A percentile compares a stretch with the other conserved stretches of the same genome.
Evolutionary conservation across 2,113 vertebrate genomes (phyloP).

Genomic region (Phodopus roborovskii): DNA sequence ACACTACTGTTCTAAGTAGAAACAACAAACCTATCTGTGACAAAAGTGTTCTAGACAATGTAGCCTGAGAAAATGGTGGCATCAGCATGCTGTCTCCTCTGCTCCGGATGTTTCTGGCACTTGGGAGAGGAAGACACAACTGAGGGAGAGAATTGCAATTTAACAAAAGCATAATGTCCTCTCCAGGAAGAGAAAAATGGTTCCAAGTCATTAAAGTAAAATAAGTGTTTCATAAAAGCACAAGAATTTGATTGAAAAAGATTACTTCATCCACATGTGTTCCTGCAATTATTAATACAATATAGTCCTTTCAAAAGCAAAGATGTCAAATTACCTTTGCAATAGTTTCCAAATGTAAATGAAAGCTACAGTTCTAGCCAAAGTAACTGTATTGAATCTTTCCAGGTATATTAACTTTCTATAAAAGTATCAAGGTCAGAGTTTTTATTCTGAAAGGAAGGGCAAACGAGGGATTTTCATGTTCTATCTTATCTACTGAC

Average conservation of each 20-base stretch:
- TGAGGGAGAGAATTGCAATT: slow-evolving; percentile 7
- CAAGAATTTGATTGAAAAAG: slow-evolving; percentile 69
- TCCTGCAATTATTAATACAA: slow-evolving; percentile 70
- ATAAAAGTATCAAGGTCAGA: slow-evolving; percentile 51
- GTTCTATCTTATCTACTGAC: slow-evolving; percentile 69
- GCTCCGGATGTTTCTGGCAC: slow-evolving; percentile 41
- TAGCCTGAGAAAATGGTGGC: slow-evolving; percentile 42
- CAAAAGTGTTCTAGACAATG: slow-evolving; percentile 13
- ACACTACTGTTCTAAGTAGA: slow-evolving; percentile 39
- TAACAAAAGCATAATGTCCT: slow-evolving; percentile 68
- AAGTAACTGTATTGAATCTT: slow-evolving; percentile 64
- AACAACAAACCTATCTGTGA: background rate
- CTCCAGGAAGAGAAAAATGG: slow-evolving; percentile 63
- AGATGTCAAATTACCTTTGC: slow-evolving; percentile 66
- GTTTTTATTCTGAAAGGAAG: slow-evolving; percentile 64
- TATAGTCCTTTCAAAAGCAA: slow-evolving; percentile 58
- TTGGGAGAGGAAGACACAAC: slow-evolving; percentile 32
- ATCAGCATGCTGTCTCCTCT: slow-evolving; percentile 42
- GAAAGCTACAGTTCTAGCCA: slow-evolving; percentile 27
- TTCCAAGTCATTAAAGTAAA: slow-evolving; percentile 75
- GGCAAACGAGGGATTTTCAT: slow-evolving; percentile 60
- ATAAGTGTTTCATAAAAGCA: slow-evolving; percentile 60
- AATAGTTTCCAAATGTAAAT: slow-evolving; percentile 63
- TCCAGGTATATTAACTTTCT: slow-evolving; percentile 62
- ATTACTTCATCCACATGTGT: slow-evolving; percentile 50